These are phyloP conservation scores for Tetramorium alpestre DNA, from an alignment of 1,140 invertebrate species.

Conservation along the genomic window DNA sequence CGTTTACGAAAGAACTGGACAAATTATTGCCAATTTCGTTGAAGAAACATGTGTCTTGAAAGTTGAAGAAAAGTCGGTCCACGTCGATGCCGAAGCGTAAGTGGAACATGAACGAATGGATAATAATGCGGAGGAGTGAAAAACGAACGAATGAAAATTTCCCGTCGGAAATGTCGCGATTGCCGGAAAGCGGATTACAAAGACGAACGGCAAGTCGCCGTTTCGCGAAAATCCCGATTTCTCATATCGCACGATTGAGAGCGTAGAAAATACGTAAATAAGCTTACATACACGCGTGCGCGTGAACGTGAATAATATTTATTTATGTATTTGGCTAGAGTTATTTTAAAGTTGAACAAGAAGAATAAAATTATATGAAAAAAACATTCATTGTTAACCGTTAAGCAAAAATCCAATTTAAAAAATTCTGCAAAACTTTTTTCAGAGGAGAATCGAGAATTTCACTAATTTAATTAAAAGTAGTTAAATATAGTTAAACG, in stretches of 20 bases:
- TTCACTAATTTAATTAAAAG: background rate
- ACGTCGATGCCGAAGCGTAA: constrained; percentile 24
- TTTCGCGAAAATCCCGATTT: constrained; percentile 44
- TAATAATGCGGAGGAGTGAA: constrained; percentile 49
- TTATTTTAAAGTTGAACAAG: background rate
- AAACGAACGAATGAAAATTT: constrained; percentile 55
- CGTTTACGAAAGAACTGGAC: constrained; percentile 2
- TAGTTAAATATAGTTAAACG: background rate
- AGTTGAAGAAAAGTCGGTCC: constrained; percentile 22
- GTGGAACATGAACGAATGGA: constrained; percentile 44
- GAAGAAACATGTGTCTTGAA: background rate
- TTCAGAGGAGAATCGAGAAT: background rate
- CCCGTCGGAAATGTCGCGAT: constrained; percentile 52
- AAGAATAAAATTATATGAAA: background rate
- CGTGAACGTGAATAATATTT: constrained; percentile 6
- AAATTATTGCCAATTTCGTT: constrained; percentile 47
- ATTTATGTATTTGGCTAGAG: background rate
- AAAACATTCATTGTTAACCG: background rate
- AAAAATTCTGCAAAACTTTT: background rate
- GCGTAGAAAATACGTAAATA: constrained; percentile 46
- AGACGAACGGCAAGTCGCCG: constrained; percentile 40
- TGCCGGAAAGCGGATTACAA: constrained; percentile 60
- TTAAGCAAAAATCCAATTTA: background rate
- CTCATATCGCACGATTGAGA: constrained; percentile 50
- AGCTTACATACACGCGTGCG: background rate